These are phyloP conservation scores for Norana najaformis DNA, from an alignment of 2,888 invertebrate genomes.

Conservation along the genomic window DNA sequence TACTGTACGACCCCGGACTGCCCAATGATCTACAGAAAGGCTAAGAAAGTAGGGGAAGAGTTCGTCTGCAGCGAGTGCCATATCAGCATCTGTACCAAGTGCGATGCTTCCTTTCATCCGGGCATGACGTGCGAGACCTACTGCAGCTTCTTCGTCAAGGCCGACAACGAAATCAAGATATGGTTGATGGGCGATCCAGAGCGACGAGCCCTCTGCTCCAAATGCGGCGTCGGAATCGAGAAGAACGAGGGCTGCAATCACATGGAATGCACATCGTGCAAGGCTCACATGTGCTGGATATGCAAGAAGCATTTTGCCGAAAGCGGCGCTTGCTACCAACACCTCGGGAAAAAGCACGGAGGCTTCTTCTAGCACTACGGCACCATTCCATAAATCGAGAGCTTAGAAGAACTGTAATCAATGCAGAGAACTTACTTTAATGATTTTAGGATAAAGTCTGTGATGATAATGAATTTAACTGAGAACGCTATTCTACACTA, in stretches of 20 bases:
- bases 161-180: slow-evolving; percentile 36
- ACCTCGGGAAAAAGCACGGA: slow-evolving; percentile 36
- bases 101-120: neutral
- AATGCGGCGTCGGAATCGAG: slow-evolving; percentile 50
- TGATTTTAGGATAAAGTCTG: neutral
- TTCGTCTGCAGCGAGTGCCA: slow-evolving; percentile 18
- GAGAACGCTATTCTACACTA: neutral
- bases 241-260: slow-evolving; percentile 55
- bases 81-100: neutral
- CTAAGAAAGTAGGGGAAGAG: neutral
- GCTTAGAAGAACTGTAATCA: neutral
- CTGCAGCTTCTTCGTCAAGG: slow-evolving; percentile 19
- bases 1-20: slow-evolving; percentile 56
- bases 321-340: slow-evolving; percentile 48
- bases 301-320: slow-evolving; percentile 47
- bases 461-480: neutral
- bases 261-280: slow-evolving; percentile 51
- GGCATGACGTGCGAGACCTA: slow-evolving; percentile 26
- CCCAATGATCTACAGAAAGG: slow-evolving; percentile 49
- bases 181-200: slow-evolving; percentile 48
- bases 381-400: neutral
- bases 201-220: slow-evolving; percentile 51
- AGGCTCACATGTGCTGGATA: slow-evolving; percentile 53
- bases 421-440: neutral
- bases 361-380: neutral